Base-by-base conservation (phyloP, 1,140 invertebrate species). In the Cepaea nemoralis region DNA sequence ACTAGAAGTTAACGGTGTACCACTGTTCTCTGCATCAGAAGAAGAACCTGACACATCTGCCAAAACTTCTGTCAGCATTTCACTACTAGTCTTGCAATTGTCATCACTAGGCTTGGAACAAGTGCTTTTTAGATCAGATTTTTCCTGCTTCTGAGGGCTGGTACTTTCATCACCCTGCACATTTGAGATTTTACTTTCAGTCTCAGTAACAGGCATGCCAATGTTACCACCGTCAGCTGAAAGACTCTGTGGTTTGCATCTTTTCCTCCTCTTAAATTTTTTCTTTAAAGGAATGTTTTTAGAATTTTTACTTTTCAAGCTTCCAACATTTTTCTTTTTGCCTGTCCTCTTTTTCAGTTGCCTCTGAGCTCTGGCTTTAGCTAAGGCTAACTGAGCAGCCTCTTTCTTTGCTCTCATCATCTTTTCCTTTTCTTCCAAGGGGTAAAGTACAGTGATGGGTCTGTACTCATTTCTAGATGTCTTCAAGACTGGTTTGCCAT, bases 401-500 rank as follows among this genome's bases (percentile, higher is more conserved):
- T 80, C 78, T 37, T 33, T 66, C 48, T 80, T 80, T 14, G 78
- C 78, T 67, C 59, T 80, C n/a, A 27, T 39, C 45, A 80, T 42
- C 48, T 80, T 80, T 45, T 80, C 69, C 35, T 55, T 70, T 73
- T 80, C 69, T 63, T 73, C 69, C 16, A 37, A 33, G 6, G 78
- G 78, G 24, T 73, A 73, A 40, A 80, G 33, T 10, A 73, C 31
- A 10, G 19, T 19, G 2, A 73, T 22, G 0, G 55, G 33, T 27
- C n/a, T 0, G 33, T 71, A 80, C 5, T 70, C 66, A 59, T 48
- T 37, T 31, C 40, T 33, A 19, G 66, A 71, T 27, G 33, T 80
- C 78, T 80, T 80, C 39, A 80, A 33, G 0, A 80, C 69, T 39
- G 78, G 78, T 45, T 42, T 27, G 5, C 78, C 78, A 50, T 80